Conservation (phyloP, 2,797 vertebrate species). For the Epinephelus coioides region DNA sequence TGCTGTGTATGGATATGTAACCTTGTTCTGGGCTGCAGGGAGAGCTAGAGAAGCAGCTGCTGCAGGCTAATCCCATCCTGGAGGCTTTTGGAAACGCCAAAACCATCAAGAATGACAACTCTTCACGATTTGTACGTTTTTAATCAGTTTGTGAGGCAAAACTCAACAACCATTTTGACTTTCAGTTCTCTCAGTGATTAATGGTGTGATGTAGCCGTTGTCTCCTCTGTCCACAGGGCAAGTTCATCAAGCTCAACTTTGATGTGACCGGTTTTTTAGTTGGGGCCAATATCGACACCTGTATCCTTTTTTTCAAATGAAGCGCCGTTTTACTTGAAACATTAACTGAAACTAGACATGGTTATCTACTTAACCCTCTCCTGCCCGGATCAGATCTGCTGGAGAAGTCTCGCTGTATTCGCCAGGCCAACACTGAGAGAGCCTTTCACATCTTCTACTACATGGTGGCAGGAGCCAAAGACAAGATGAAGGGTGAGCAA, state of each 20-base stretch:
- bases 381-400: constrained; percentile 89
- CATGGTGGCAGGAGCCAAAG: constrained; percentile 92
- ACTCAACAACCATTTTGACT: not conserved
- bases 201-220: not conserved
- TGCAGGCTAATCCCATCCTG: constrained; percentile 97
- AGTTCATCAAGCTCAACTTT: constrained; percentile 99
- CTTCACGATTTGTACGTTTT: constrained; percentile 91
- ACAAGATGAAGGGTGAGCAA: constrained; percentile 85
- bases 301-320: constrained; percentile 88
- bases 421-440: constrained; percentile 93
- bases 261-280: constrained; percentile 97
- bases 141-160: accelerated
- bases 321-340: not conserved
- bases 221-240: constrained; percentile 87
- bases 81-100: constrained; percentile 98
- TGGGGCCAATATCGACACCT: constrained; percentile 96
- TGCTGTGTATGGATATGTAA: not conserved
- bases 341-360: not conserved
- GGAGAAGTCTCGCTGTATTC: constrained; percentile 96
- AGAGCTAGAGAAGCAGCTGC: constrained; percentile 97
- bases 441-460: constrained; percentile 99
- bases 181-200: not conserved
- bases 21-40: constrained; percentile 81
- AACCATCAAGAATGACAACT: constrained; percentile 99
- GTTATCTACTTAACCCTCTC: constrained; percentile 46